A percentile compares a stretch with the other conserved stretches of the same genome.
Conservation (phyloP, 2,113 vertebrate genomes). For the Zingel zingel region DNA sequence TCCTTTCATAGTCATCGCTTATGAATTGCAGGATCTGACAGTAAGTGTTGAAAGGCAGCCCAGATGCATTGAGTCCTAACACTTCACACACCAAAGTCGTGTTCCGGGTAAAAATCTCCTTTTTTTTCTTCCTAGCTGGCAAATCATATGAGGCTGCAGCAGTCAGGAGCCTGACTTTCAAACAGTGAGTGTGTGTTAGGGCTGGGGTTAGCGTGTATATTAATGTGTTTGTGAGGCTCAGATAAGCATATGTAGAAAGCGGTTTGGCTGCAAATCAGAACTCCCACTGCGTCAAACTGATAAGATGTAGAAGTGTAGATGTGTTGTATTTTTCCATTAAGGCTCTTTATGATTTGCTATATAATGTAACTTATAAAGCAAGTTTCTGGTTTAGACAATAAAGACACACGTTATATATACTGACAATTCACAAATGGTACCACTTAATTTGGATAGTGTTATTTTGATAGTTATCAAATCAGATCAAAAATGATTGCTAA, state of each 20-base stretch:
- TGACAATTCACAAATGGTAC: background rate
- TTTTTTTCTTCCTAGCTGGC: conserved; percentile 33
- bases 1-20: conserved; percentile 30
- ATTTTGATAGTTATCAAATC: background rate
- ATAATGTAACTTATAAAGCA: background rate
- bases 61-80: conserved; percentile 54
- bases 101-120: conserved; percentile 9
- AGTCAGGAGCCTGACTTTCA: conserved; percentile 56
- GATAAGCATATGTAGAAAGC: conserved; percentile 68
- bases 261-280: conserved; percentile 40
- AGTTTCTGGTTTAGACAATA: conserved; percentile 19
- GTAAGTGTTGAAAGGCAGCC: conserved; percentile 46
- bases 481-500: background rate
- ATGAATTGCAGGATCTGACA: conserved; percentile 32
- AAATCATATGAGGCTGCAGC: conserved; percentile 44
- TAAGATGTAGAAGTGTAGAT: conserved; percentile 48
- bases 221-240: conserved; percentile 58
- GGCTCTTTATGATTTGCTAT: conserved; percentile 34
- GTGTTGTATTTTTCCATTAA: conserved; percentile 2
- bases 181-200: conserved; percentile 17
- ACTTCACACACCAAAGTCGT: conserved; percentile 36
- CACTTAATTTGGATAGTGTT: background rate
- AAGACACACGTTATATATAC: background rate
- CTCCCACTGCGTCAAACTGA: conserved; percentile 53
- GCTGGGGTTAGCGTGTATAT: background rate